Evolutionary conservation across 2,113 vertebrate genomes (phyloP).

Genomic region (Microtus richardsoni): DNA sequence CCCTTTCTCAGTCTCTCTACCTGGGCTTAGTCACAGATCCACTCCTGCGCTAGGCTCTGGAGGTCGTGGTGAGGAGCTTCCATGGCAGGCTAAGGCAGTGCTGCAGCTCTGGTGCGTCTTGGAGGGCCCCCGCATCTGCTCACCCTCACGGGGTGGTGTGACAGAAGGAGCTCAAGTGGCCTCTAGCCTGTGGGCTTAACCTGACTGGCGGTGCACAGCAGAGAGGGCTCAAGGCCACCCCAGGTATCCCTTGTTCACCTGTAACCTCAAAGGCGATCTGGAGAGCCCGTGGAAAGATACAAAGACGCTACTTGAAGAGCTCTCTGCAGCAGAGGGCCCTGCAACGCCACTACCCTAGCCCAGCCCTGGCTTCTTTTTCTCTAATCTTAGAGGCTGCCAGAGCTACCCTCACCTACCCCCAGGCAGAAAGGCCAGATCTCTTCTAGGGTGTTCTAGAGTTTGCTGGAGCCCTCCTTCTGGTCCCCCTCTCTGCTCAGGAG

Average conservation of each 20-base stretch:
- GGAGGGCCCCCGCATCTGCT: neutral
- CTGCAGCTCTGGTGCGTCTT: too few species aligned
- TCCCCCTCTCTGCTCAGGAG: neutral
- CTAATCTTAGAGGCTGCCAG: neutral
- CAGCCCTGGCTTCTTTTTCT: neutral
- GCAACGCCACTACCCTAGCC: neutral
- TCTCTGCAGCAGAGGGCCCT: too few species aligned
- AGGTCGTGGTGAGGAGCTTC: too few species aligned
- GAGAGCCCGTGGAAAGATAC: neutral
- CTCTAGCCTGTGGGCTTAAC: neutral
- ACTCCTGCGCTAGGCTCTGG: neutral
- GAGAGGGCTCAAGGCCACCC: conserved; percentile 9
- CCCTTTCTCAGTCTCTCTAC: neutral
- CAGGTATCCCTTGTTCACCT: neutral
- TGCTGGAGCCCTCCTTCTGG: neutral
- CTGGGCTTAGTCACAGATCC: neutral
- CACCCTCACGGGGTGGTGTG: neutral
- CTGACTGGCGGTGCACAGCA: neutral
- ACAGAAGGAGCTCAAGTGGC: neutral
- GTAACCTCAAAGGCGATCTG: neutral
- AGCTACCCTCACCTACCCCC: neutral
- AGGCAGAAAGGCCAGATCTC: neutral
- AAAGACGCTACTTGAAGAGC: neutral
- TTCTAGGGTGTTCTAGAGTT: neutral
- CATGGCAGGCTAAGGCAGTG: too few species aligned